Evolutionary conservation across 2,113 vertebrate genomes (phyloP), one percentile per base, ranked within the genome.

Genomic region (Paradisaea rubra): DNA sequence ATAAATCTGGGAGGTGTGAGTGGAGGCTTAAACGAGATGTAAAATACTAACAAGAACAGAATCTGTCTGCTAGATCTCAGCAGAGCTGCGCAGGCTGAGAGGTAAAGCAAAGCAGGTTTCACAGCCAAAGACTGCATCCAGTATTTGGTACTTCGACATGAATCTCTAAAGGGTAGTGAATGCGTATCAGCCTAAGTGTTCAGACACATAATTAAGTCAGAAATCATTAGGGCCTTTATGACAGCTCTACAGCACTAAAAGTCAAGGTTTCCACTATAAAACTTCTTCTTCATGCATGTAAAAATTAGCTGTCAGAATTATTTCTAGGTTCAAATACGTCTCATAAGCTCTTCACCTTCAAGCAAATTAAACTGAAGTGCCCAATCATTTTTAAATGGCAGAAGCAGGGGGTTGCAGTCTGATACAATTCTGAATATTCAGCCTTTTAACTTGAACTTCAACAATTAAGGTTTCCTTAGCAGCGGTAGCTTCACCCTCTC

Each of bases 291-390:
- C 57, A 45, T 37, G 39, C 76, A 49, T 20, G 49, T 86, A 84
- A 86, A 92, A 95, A 88, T 92, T 76, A 91, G 64, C 71, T 88
- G 82, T 63, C 91, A 90, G 69, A 89, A 88, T 94, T 86, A 92
- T 68, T 83, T 92, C 88, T 52, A 81, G 39, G 88, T 89, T 94
- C 86, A 88, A 90, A 83, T 59, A 90, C 0, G 4, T 61, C 68
- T 96, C 60, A 45, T 2, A 81, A 86, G 72, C 56, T 86, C 92
- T 90, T 70, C 68, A 83, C 68, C 60, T 93, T 90, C 86, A 90
- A 71, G 83, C 39, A 94, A 96, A 95, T 96, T 86, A 90, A 83
- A 86, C 25, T 92, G 72, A 93, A 95, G 92, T 94, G 83, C 61
- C 80, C 82, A 88, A 86, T 91, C 88, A 94, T 83, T 86, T 95